These are phyloP conservation scores for Sigmodon hispidus DNA, from an alignment of 2,113 vertebrate species.

Conservation along the genomic window DNA sequence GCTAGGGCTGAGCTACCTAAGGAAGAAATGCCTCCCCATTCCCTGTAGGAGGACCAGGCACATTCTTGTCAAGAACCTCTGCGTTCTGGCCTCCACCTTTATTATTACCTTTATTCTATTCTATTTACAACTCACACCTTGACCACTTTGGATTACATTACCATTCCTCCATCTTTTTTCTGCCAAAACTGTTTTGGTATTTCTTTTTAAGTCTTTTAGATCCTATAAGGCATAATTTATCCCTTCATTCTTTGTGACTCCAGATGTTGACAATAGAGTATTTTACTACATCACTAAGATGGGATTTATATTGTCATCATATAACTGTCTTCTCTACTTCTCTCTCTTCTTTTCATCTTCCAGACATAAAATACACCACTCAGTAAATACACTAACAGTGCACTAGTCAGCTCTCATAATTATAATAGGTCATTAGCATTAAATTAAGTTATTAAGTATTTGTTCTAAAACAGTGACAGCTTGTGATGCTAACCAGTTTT, in stretches of 20 bases:
- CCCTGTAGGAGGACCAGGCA: neutral
- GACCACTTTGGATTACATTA: neutral
- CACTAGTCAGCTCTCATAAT: slow-evolving; percentile 33
- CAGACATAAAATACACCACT: slow-evolving; percentile 17
- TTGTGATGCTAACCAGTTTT: neutral
- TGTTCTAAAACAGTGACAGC: slow-evolving; percentile 39
- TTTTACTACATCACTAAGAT: neutral
- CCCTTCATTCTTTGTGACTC: slow-evolving; percentile 14
- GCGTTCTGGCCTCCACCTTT: neutral
- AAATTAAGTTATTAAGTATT: slow-evolving; percentile 46
- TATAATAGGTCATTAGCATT: neutral
- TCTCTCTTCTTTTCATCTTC: neutral
- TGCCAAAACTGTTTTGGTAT: neutral
- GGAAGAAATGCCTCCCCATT: neutral
- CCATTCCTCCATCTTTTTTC: neutral
- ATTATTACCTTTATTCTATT: neutral
- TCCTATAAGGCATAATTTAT: neutral
- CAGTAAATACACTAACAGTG: neutral
- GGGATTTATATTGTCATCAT: neutral
- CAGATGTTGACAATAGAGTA: neutral
- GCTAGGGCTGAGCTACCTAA: neutral
- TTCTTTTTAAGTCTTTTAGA: neutral
- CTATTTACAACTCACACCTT: neutral
- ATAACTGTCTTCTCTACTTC: neutral
- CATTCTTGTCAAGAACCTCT: neutral